Base-by-base conservation (phyloP, 2,888 invertebrate species). In the Calameuta filiformis region DNA sequence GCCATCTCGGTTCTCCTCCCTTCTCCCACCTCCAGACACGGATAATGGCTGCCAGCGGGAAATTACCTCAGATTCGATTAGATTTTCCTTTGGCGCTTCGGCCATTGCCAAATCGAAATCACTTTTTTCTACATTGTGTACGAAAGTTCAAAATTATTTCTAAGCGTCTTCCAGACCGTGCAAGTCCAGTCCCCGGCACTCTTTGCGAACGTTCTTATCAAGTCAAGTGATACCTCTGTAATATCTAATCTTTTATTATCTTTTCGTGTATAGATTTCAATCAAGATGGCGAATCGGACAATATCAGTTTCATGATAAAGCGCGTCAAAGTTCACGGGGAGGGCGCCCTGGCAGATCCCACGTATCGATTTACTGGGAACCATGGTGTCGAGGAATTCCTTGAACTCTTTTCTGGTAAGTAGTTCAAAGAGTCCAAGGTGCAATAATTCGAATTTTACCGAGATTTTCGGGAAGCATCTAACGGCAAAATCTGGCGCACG, bases 361-460 rank as follows among this genome's bases (percentile, higher is more conserved):
- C 94, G 12, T 98, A 98, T 92, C 94, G 97, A 84, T 97, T 97
- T 92, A 96, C 97, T 0, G 96, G 96, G 84, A 98, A 98, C 92
- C 98, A 99, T 90, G 98, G 98, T 56, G 99, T 99, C 75, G 98
- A 98, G 91, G 98, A 99, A 93, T 99, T 98, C 92, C 94, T 99
- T 82, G 99, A 99, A 92, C 94, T 98, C 79, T 98, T 99, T 93
- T 98, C 98, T 83, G 97, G 97, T 96, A 92, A 93, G 93, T 90
- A 68, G 40, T 12, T 12, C 69, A 12, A n/a, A 31, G 69, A 30
- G 69, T 69, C 69, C 30, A 69, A 69, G 1, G 37, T 37, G 4
- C 15, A 37, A 12, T 12, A 37, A 37, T 37, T 15, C 37, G 4
- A 37, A 37, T 15, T 37, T 0, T 4, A 0, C 4, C 12, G 15